phyloP scores from a whole-genome alignment of 1,140 invertebrate genomes.

The Panagrolaimus sp. region DNA sequence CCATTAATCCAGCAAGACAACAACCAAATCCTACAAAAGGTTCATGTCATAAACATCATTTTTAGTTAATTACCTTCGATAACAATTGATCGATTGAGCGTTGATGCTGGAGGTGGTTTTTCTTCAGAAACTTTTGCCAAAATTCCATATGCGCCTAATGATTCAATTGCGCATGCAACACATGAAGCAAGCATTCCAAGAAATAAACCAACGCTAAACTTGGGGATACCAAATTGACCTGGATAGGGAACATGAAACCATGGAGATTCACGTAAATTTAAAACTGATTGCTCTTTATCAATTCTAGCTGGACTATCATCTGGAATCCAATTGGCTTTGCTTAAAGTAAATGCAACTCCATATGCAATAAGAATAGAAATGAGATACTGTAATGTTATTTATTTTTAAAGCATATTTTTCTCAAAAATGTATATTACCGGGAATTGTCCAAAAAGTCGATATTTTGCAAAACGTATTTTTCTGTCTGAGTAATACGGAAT shows the following conservation, averaged over 20 bases:
- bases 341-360: constrained; percentile 18
- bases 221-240: constrained; percentile 55
- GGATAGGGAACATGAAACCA: constrained; percentile 31
- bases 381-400: too few species aligned
- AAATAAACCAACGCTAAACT: constrained; percentile 46
- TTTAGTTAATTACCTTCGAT: constrained; percentile 44
- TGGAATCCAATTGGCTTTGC: constrained; percentile 19
- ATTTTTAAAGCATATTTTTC: too few species aligned
- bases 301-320: constrained; percentile 21
- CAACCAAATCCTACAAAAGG: neutral
- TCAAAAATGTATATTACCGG: too few species aligned
- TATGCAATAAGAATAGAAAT: constrained; percentile 22
- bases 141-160: constrained; percentile 58
- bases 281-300: constrained; percentile 18
- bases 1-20: neutral
- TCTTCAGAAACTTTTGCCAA: constrained; percentile 41
- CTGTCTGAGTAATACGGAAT: constrained; percentile 37
- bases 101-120: constrained; percentile 44
- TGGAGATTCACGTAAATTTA: constrained; percentile 20
- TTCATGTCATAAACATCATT: too few species aligned
- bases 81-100: constrained; percentile 54
- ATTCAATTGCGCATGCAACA: constrained; percentile 56
- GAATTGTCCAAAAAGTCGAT: constrained; percentile 56
- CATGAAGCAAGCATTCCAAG: constrained; percentile 55
- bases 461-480: constrained; percentile 41